Evolutionary conservation across 1,140 invertebrate genomes (phyloP).

Genomic region (Drosophila baimaii): DNA sequence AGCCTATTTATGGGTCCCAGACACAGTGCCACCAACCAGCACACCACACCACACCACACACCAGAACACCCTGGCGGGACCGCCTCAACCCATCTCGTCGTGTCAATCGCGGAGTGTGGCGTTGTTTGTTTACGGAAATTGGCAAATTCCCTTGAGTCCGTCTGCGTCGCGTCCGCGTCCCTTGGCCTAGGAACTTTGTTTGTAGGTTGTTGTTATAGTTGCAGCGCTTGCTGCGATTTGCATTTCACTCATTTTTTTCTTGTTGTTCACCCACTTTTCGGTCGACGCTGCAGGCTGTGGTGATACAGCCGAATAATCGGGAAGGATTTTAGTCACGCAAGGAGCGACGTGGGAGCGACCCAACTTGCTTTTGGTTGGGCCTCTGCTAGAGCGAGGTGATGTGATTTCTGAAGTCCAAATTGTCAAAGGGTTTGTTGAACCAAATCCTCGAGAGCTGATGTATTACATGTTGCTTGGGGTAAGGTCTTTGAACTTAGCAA

Average conservation of each 20-base stretch:
- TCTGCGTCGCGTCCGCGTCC: neutral
- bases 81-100: slow-evolving; percentile 23
- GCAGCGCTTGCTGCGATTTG: slow-evolving; percentile 56
- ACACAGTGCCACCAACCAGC: slow-evolving; percentile 12
- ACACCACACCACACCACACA: too few relatives aligned
- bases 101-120: slow-evolving; percentile 38
- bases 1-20: slow-evolving; percentile 59
- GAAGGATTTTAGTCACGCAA: slow-evolving; percentile 43
- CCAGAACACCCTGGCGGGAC: too few relatives aligned
- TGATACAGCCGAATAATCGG: slow-evolving; percentile 41
- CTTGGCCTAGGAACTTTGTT: slow-evolving; percentile 45
- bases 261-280: slow-evolving; percentile 57
- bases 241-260: slow-evolving; percentile 54
- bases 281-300: slow-evolving; percentile 30
- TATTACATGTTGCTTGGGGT: slow-evolving; percentile 58
- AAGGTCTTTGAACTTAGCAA: slow-evolving; percentile 68
- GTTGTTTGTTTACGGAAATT: slow-evolving; percentile 59
- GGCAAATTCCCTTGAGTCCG: slow-evolving; percentile 21
- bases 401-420: slow-evolving; percentile 63
- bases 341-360: slow-evolving; percentile 17
- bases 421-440: slow-evolving; percentile 78
- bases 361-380: slow-evolving; percentile 34
- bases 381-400: slow-evolving; percentile 28
- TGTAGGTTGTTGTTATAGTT: slow-evolving; percentile 84
- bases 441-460: slow-evolving; percentile 43